Conservation (phyloP, 2,797 vertebrate species). For the Octomys mimax region DNA sequence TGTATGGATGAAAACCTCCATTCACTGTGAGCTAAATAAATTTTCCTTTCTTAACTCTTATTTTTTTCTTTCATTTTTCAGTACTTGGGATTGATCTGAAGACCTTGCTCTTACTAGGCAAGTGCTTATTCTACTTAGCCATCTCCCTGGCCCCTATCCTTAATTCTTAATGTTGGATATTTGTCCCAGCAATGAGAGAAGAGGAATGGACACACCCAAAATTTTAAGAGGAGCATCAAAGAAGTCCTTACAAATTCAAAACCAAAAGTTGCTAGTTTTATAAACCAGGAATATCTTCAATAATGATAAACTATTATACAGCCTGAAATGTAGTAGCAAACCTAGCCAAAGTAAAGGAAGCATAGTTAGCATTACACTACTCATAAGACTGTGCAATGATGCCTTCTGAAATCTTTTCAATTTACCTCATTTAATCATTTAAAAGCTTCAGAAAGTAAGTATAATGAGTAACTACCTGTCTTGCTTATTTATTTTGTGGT, state of each 20-base stretch:
- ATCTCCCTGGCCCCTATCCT: too few relatives aligned
- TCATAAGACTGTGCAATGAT: accelerated
- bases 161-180: too few relatives aligned
- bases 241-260: background rate
- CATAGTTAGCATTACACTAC: background rate
- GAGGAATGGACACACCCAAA: background rate
- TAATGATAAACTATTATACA: background rate
- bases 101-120: too few relatives aligned
- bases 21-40: too few relatives aligned
- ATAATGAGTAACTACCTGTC: background rate
- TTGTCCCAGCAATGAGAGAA: too few relatives aligned
- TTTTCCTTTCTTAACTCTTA: too few relatives aligned
- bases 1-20: too few relatives aligned
- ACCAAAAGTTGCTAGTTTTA: background rate
- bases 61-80: too few relatives aligned
- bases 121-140: too few relatives aligned
- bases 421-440: background rate
- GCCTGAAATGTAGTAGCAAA: background rate
- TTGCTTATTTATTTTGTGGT: background rate
- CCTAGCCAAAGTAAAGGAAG: background rate
- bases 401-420: background rate
- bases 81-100: too few relatives aligned
- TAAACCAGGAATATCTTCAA: background rate
- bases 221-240: background rate
- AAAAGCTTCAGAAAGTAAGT: background rate